Base-by-base conservation (phyloP, 2,113 vertebrate species). In the Sinocyclocheilus maitianheensis region DNA sequence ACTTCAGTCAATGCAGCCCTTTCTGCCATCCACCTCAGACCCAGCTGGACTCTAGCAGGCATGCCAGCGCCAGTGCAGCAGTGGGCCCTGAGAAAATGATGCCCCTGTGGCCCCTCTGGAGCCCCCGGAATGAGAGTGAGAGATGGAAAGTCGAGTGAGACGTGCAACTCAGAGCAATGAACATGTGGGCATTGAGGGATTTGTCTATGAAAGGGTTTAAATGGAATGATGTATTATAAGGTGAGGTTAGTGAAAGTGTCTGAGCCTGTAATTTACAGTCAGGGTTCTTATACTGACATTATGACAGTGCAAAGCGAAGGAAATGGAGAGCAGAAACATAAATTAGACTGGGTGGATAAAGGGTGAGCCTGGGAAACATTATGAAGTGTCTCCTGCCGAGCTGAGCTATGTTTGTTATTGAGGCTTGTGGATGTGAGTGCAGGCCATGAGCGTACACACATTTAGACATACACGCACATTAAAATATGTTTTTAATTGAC, bases 41-140 rank as follows among this genome's bases (percentile, higher is more conserved):
- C 67, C 75, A 85, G 86, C 84, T 86, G 87, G 81, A 83, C 55
- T 77, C 87, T 81, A 69, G 51, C 58, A 79, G 86, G 79, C 81
- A 71, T 72, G 82, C 62, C 71, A 71, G 63, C 89, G 87, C 82
- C 51, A 74, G 63, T n/a, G 11, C 81, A 78, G 37, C 46, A 84
- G 85, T 63, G 18, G 40, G 43, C 79, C 90, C 86, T 89, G 90
- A 91, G 90, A 90, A 91, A 85, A n/a, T 74, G 72, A 87, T 85
- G 89, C 72, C 87, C 89, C 84, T 58, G 26, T 88, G 87, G 84
- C 78, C 86, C 69, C 67, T 65, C 74, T 85, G 84, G 90, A 77
- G 43, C 65, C 3, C 34, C 71, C 58, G 58, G 58, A 89, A 86
- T 87, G 83, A 48, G 22, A 84, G 67, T 55, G 76, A 34, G 53